Base-by-base conservation (phyloP, 2,113 vertebrate species). In the Euleptes europaea region DNA sequence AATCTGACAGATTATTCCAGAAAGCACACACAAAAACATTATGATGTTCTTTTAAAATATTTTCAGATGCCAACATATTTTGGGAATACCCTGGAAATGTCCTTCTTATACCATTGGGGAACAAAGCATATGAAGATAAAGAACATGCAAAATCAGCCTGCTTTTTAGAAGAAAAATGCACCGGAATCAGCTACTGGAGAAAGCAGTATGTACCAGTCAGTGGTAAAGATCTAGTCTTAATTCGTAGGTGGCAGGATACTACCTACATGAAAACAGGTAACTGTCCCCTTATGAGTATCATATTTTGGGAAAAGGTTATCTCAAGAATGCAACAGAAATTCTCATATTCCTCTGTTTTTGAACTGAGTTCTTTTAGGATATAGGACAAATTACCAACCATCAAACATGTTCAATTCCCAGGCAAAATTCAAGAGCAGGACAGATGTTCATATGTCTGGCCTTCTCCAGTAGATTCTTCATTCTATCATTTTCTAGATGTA, bases 191-290 rank as follows among this genome's bases (percentile, higher is more conserved):
- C 63, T 87, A 79, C 60, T 84, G 81, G 86, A 21, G 33, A 33
- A 21, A 54, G 11, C 31, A 42, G 2, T 87, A 87, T 42, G 23
- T 73, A 74, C 86, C 86, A 74, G 81, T 87, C 67, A 73, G 54
- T 44, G 86, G 86, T 35, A 79, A 57, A 79, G 86, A 87, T 9
- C 69, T 87, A 35, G 54, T 84, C 60, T 79, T 73, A 72, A 31
- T 51, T 23, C 67, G 4, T 1, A 66, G 35, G 65, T 57, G 35
- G 7, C 1, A 44, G 5, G 44, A 26, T 79, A 4, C 31, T n/a
- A 40, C 77, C 78, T 87, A 74, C 60, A 33, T 87, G 63, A 83
- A 72, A 79, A 79, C 66, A 67, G 86, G 86, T 87, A 87, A 87
- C 14, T 74, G 12, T 67, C 28, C 21, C 72, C 7, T 73, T 78